These are phyloP conservation scores for Ptyas mucosa DNA, from an alignment of 2,113 vertebrate species.

Conservation along the genomic window DNA sequence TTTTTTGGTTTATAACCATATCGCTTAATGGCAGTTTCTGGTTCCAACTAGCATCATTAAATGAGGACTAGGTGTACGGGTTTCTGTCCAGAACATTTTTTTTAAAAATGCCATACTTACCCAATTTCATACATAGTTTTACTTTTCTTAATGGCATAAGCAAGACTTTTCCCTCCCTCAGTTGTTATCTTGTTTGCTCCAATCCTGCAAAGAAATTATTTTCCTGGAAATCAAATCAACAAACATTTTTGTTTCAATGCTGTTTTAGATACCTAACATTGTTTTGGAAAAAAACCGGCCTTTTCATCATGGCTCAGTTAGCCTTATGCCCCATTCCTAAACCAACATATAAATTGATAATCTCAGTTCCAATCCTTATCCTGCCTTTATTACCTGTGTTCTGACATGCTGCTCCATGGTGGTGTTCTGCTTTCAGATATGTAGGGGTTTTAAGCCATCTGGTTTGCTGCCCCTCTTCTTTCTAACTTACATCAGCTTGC, in stretches of 20 bases:
- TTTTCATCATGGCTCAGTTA: not conserved
- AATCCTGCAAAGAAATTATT: slow-evolving; percentile 70
- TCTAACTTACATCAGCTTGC: not conserved
- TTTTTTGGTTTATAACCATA: not conserved
- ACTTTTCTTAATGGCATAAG: slow-evolving; percentile 82
- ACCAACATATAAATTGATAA: not conserved
- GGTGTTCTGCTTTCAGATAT: not conserved
- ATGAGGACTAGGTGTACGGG: not conserved
- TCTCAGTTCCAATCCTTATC: not conserved
- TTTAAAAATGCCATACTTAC: slow-evolving; percentile 65
- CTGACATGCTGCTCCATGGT: not conserved
- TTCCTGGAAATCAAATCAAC: not conserved
- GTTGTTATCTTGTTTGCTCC: slow-evolving; percentile 87
- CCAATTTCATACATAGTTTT: slow-evolving; percentile 85
- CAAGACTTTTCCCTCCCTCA: slow-evolving; percentile 81
- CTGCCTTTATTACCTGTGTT: not conserved
- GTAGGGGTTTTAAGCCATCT: not conserved
- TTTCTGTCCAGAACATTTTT: not conserved
- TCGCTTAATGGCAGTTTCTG: not conserved
- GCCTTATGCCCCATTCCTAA: not conserved
- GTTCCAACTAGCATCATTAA: not conserved
- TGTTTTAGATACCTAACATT: slow-evolving; percentile 15
- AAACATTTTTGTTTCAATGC: not conserved
- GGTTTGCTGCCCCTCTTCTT: not conserved
- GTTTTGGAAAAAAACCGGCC: not conserved